Evolutionary conservation across 2,113 vertebrate species (phyloP).

Genomic region (Salvelinus sp.): DNA sequence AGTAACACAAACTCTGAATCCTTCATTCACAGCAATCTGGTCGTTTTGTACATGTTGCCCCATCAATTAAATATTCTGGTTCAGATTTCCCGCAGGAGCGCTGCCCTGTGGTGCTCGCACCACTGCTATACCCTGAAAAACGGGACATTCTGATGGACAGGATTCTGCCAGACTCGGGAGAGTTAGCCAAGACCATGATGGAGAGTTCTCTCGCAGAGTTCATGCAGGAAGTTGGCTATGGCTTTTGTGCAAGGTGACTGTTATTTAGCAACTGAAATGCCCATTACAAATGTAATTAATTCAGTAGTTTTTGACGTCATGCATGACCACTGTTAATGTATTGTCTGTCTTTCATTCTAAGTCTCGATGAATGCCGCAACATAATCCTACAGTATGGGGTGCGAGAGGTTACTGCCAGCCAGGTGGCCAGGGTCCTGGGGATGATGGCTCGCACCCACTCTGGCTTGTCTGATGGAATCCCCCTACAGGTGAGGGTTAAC

Average conservation of each 20-base stretch:
- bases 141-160: conserved; percentile 99
- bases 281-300: neutral
- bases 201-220: conserved; percentile 98
- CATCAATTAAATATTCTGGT: conserved; percentile 2
- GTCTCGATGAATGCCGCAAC: conserved; percentile 96
- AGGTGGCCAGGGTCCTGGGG: conserved; percentile 95
- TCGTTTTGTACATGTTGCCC: neutral
- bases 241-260: conserved; percentile 92
- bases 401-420: conserved; percentile 94
- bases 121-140: conserved; percentile 99
- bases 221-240: conserved; percentile 99
- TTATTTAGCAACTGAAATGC: neutral
- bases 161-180: conserved; percentile 99
- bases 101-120: conserved; percentile 99
- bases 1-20: too few species aligned
- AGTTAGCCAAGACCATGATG: conserved; percentile 99
- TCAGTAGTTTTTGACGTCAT: neutral
- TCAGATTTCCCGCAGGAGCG: conserved; percentile 99
- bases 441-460: conserved; percentile 99
- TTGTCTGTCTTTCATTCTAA: conserved; percentile 49
- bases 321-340: neutral
- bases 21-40: too few species aligned
- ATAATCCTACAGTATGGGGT: conserved; percentile 97
- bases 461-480: conserved; percentile 91
- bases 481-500: conserved; percentile 82